These are phyloP conservation scores for Drosophila eohydei DNA, from an alignment of 2,888 invertebrate species.

Conservation along the genomic window DNA sequence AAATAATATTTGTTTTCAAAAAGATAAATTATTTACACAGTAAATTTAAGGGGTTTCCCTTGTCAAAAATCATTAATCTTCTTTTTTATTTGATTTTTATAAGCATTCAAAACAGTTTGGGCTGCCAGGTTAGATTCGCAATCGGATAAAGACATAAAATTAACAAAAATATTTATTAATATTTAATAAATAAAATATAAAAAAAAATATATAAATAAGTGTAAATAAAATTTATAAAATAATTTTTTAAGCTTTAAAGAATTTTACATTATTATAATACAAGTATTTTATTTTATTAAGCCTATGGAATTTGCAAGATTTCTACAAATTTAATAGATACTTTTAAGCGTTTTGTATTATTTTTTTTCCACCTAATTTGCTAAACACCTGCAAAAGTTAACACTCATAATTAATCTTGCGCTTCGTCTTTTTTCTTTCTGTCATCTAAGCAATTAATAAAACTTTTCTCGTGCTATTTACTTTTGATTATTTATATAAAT, in stretches of 20 bases:
- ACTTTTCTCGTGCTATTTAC: slow-evolving; percentile 36
- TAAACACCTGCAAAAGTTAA: slow-evolving; percentile 24
- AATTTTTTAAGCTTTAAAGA: no score
- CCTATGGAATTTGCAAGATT: neutral
- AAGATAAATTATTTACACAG: neutral
- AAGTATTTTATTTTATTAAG: neutral
- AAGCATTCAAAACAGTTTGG: no score
- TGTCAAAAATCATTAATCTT: neutral
- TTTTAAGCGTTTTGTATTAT: no score
- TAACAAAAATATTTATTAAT: no score
- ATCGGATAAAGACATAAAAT: no score
- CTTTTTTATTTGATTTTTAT: neutral
- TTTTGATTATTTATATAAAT: slow-evolving; percentile 47
- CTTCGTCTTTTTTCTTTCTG: slow-evolving; percentile 16
- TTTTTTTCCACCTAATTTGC: neutral
- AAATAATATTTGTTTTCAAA: neutral
- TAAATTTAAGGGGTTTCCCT: neutral
- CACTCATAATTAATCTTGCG: slow-evolving; percentile 34
- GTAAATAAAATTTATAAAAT: no score
- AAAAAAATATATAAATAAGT: no score
- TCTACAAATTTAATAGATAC: neutral
- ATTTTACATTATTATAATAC: no score
- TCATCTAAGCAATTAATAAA: slow-evolving; percentile 16
- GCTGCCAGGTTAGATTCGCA: no score
- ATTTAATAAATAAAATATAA: no score